Percentiles rank a stretch among this genome's conserved stretches.
These are phyloP conservation scores for Ganaspis brasiliensis DNA, from an alignment of 2,888 invertebrate species.

Conservation along the genomic window DNA sequence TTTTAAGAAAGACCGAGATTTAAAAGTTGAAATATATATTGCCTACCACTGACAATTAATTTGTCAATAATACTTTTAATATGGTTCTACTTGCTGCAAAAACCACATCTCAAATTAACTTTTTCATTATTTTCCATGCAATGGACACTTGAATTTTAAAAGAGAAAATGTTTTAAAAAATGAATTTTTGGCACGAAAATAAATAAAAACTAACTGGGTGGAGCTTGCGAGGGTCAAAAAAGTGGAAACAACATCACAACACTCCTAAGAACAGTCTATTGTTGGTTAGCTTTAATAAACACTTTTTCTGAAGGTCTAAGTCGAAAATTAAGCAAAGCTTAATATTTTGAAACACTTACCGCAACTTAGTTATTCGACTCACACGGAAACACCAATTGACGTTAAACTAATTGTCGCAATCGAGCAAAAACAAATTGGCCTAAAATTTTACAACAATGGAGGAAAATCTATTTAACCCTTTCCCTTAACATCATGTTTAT, in stretches of 20 bases:
- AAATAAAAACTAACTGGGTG: constrained; percentile 68
- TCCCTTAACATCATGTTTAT: constrained; percentile 1
- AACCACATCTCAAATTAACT: background rate
- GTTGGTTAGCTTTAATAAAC: background rate
- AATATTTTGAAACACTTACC: constrained; percentile 12
- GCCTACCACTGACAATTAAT: background rate
- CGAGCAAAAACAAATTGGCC: background rate
- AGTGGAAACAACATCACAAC: constrained; percentile 52
- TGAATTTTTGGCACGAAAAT: constrained; percentile 67
- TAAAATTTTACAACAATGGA: background rate
- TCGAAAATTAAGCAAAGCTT: background rate
- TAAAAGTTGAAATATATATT: background rate
- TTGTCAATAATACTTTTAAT: no score
- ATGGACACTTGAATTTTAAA: constrained; percentile 14
- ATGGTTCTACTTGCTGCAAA: no score
- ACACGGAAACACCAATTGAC: constrained; percentile 39
- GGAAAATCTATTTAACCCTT: constrained; percentile 38
- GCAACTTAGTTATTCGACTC: constrained; percentile 21
- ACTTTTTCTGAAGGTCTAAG: background rate
- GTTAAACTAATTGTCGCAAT: constrained; percentile 15
- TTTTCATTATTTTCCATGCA: background rate
- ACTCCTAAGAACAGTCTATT: constrained; percentile 3
- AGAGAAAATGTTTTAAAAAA: constrained; percentile 53
- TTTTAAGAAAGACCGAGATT: background rate
- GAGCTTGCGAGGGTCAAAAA: constrained; percentile 61